Percentiles rank a stretch among this genome's conserved stretches.
Evolutionary conservation across 2,797 vertebrate species (phyloP).

Genomic region (Microtus agrestis): DNA sequence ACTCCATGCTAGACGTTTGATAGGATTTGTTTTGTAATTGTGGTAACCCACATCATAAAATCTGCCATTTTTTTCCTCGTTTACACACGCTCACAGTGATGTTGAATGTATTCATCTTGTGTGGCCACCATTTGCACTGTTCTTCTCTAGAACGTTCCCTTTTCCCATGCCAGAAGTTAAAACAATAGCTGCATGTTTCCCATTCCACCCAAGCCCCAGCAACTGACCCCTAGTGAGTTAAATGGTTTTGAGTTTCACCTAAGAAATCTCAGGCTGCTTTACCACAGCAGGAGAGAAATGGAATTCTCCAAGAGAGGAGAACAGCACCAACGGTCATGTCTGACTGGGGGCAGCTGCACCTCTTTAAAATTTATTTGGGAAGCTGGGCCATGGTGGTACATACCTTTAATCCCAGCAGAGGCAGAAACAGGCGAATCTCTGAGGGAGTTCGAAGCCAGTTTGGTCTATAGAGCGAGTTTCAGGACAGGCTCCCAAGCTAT

Average conservation of each 20-base stretch:
- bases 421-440: too few relatives aligned
- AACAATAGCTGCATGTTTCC: too few relatives aligned
- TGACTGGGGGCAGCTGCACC: background rate
- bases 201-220: rapidly evolving
- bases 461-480: too few relatives aligned
- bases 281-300: background rate
- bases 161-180: background rate
- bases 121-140: background rate
- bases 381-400: too few relatives aligned
- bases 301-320: background rate
- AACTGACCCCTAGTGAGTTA: background rate
- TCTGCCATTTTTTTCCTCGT: background rate
- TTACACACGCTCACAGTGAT: background rate
- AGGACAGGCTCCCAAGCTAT: too few relatives aligned
- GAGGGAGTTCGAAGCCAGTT: too few relatives aligned
- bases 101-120: background rate
- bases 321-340: rapidly evolving
- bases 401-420: too few relatives aligned
- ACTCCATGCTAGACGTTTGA: background rate
- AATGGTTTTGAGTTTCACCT: background rate
- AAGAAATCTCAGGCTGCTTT: conserved; percentile 1
- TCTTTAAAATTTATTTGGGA: background rate
- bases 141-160: background rate
- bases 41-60: background rate
- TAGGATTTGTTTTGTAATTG: background rate